Percentiles rank a stretch among this genome's conserved stretches.
These are phyloP conservation scores for Crocallis elinguaria DNA, from an alignment of 2,888 invertebrate species.

Conservation along the genomic window DNA sequence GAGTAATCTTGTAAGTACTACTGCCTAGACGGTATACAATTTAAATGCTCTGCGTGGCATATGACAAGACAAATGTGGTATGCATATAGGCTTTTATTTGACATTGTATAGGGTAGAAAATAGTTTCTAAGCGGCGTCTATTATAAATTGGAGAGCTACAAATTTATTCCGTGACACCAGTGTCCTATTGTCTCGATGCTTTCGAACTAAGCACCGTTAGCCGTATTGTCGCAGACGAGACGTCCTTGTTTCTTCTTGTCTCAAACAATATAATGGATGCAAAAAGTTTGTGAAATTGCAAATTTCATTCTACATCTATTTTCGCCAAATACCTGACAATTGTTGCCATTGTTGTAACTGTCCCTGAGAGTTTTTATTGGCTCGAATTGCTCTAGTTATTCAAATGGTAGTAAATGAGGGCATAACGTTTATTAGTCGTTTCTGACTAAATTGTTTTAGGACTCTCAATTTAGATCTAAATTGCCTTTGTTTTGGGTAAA, in stretches of 20 bases:
- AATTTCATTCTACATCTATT: too few relatives aligned
- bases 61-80: background rate
- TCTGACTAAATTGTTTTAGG: slow-evolving; percentile 30
- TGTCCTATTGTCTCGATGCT: slow-evolving; percentile 43
- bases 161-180: slow-evolving; percentile 41
- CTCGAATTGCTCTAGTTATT: slow-evolving; percentile 47
- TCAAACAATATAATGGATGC: slow-evolving; percentile 29
- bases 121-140: slow-evolving; percentile 26
- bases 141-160: slow-evolving; percentile 43
- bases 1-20: slow-evolving; percentile 14
- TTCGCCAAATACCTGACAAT: slow-evolving; percentile 32
- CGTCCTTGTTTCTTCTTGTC: slow-evolving; percentile 36
- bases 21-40: background rate
- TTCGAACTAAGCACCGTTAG: slow-evolving; percentile 43
- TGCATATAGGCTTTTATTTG: background rate
- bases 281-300: slow-evolving; percentile 40
- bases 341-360: slow-evolving; percentile 30
- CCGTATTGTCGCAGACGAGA: slow-evolving; percentile 35
- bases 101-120: slow-evolving; percentile 13
- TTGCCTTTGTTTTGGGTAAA: slow-evolving; percentile 10
- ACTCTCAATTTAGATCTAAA: slow-evolving; percentile 9
- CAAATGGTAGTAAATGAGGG: slow-evolving; percentile 40
- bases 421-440: slow-evolving; percentile 38
- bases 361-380: slow-evolving; percentile 43
- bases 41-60: too few relatives aligned